phyloP scores from a whole-genome alignment of 2,888 invertebrate species.

The Tenthredo notha region DNA sequence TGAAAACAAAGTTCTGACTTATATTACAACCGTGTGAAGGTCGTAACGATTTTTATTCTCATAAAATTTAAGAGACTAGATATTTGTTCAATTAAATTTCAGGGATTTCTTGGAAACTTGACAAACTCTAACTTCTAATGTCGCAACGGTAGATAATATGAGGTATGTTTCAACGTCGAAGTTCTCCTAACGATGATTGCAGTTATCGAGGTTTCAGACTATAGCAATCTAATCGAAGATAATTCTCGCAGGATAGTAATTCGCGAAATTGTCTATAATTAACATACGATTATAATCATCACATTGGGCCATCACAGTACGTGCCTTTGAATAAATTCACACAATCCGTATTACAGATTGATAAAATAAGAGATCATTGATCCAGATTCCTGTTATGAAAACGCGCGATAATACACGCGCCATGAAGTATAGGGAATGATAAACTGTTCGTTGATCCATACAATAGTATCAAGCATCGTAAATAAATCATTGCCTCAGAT shows the following conservation, averaged over 20 bases:
- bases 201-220: not conserved
- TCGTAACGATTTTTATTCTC: not conserved
- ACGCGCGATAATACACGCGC: not conserved
- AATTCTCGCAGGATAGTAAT: not conserved
- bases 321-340: not conserved
- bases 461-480: not conserved
- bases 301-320: not conserved
- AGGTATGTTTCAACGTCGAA: not conserved
- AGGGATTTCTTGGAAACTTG: not conserved
- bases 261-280: not conserved
- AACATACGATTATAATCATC: not conserved
- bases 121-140: not conserved
- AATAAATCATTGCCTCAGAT: not conserved
- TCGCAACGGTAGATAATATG: not conserved
- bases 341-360: not conserved
- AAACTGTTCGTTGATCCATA: not conserved
- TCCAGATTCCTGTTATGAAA: not conserved
- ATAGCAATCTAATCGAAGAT: not conserved
- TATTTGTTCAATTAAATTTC: not conserved
- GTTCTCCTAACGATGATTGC: not conserved
- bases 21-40: not conserved
- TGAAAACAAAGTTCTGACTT: not conserved
- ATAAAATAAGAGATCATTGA: not conserved
- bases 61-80: not conserved
- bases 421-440: conserved; percentile 3